phyloP scores from a whole-genome alignment of 2,113 vertebrate species.

The Dunckerocampus dactyliophorus region DNA sequence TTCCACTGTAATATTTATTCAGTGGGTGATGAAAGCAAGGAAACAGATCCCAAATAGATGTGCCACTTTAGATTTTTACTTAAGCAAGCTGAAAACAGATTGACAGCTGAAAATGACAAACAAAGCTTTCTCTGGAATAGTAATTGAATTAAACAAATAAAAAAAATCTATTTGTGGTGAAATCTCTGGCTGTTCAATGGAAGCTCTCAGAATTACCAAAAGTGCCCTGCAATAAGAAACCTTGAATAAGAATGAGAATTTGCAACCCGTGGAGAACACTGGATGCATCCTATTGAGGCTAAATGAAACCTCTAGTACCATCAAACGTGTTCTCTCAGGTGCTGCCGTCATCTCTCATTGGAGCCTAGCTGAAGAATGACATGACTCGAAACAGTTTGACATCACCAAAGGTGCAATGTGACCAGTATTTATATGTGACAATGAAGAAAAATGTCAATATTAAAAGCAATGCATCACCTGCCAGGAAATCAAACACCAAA shows the following conservation, averaged over 20 bases:
- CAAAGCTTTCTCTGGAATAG: conserved; percentile 35
- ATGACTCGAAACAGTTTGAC: conserved; percentile 48
- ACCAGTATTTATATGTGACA: conserved; percentile 58
- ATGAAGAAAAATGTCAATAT: conserved; percentile 62
- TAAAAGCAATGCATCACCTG: conserved; percentile 60
- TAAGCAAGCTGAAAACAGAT: conserved; percentile 64
- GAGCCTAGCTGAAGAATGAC: conserved; percentile 49
- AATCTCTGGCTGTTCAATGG: background rate
- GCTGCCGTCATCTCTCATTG: conserved; percentile 19
- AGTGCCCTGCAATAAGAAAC: conserved; percentile 27
- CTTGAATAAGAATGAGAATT: conserved; percentile 6
- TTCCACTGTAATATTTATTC: too few relatives aligned
- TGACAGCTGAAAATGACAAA: conserved; percentile 55
- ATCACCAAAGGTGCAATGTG: conserved; percentile 57
- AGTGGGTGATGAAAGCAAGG: conserved; percentile 10
- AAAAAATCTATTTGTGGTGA: too few relatives aligned
- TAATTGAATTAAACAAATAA: background rate
- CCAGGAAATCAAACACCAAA: conserved; percentile 61
- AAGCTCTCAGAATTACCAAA: conserved; percentile 22
- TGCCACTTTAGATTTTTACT: conserved; percentile 62
- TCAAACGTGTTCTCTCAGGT: conserved; percentile 10
- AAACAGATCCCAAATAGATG: conserved; percentile 39
- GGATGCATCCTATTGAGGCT: conserved; percentile 30
- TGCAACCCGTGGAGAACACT: conserved; percentile 21
- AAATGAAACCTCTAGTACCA: conserved; percentile 21